Percentiles rank a stretch among this genome's conserved stretches.
phyloP scores from a whole-genome alignment of 2,888 invertebrate genomes.

The Melinopterus prodromus region DNA sequence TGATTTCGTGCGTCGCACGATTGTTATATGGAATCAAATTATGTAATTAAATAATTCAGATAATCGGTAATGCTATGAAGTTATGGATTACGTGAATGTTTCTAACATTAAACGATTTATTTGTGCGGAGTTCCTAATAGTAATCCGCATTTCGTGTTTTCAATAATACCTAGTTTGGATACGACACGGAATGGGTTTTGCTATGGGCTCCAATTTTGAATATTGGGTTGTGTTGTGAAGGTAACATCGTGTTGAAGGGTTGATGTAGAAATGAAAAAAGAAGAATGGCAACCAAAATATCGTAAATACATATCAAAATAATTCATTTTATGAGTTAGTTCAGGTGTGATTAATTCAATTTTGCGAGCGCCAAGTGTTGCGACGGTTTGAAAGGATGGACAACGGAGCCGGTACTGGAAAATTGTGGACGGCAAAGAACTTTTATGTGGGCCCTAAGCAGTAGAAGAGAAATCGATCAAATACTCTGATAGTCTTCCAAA shows the following conservation, averaged over 20 bases:
- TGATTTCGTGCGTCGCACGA: too few relatives aligned
- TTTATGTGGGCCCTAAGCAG: background rate
- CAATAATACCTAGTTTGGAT: background rate
- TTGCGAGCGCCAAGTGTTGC: background rate
- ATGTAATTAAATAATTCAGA: too few relatives aligned
- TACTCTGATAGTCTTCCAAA: conserved; percentile 8
- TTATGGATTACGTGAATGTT: conserved; percentile 4
- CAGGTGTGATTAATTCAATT: conserved; percentile 7
- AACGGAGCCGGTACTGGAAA: background rate
- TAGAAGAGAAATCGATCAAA: background rate
- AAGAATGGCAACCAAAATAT: conserved; percentile 33
- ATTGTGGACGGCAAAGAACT: background rate
- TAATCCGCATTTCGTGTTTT: background rate
- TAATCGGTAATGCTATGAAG: background rate
- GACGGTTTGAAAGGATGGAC: background rate
- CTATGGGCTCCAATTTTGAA: background rate
- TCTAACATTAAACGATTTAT: background rate
- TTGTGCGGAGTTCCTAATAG: background rate
- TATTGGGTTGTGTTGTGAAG: background rate
- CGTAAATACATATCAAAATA: conserved; percentile 32
- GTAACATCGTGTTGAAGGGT: background rate
- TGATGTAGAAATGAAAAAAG: background rate
- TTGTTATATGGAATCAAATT: too few relatives aligned
- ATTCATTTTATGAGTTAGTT: conserved; percentile 9
- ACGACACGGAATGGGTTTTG: too few relatives aligned